phyloP scores from a whole-genome alignment of 2,888 invertebrate species.

The Calephelis perditalis region DNA sequence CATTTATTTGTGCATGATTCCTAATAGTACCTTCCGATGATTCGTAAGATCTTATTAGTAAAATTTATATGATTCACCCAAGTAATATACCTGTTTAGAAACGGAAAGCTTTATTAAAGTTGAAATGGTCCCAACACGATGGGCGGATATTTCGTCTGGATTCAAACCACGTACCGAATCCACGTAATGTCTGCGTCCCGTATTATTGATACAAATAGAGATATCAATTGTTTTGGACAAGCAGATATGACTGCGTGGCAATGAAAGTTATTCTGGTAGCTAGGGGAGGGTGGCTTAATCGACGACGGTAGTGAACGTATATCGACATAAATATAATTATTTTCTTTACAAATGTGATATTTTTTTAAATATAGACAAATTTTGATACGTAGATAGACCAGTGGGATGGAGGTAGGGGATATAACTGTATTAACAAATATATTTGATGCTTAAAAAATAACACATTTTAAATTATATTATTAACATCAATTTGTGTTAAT shows the following conservation, averaged over 20 bases:
- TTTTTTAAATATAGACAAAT: no score
- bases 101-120: constrained; percentile 9
- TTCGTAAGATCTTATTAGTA: no score
- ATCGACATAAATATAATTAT: constrained; percentile 30
- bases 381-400: no score
- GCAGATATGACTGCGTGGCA: constrained; percentile 58
- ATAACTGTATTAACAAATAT: no score
- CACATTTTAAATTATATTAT: no score
- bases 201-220: constrained; percentile 78
- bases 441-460: no score
- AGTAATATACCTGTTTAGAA: background rate
- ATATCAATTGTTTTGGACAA: constrained; percentile 76
- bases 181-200: constrained; percentile 69
- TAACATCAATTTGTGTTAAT: no score
- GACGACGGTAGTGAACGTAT: constrained; percentile 9
- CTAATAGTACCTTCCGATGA: no score
- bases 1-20: no score
- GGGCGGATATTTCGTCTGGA: constrained; percentile 34
- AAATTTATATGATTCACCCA: no score
- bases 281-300: background rate
- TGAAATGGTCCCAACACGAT: constrained; percentile 6
- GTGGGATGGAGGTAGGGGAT: no score
- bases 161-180: constrained; percentile 66
- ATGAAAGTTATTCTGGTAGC: constrained; percentile 46
- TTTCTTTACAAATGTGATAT: no score